phyloP scores from a whole-genome alignment of 2,888 invertebrate species.

The Thereva unica region DNA sequence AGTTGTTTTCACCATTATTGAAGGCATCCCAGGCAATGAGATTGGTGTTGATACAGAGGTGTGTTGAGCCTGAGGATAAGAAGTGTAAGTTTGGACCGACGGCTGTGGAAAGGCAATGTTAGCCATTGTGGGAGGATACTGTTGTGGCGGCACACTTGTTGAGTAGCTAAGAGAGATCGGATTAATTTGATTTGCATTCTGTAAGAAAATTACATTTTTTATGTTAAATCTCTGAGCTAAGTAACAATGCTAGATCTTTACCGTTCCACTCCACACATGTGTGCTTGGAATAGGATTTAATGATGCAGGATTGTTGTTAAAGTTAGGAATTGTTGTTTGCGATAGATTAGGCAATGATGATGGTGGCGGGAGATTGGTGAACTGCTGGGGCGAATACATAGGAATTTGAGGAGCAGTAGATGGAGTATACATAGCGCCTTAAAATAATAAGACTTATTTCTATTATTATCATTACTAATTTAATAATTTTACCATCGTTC shows the following conservation, averaged over 20 bases:
- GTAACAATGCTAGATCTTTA: neutral
- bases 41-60: conserved; percentile 69
- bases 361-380: conserved; percentile 57
- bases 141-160: conserved; percentile 29
- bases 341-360: conserved; percentile 58
- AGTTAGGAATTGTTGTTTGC: neutral
- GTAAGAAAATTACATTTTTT: neutral
- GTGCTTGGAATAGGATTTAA: conserved; percentile 4
- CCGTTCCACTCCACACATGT: conserved; percentile 16
- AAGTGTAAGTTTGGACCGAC: conserved; percentile 52
- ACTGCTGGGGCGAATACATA: conserved; percentile 56
- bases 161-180: conserved; percentile 38
- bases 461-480: too few species aligned
- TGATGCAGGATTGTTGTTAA: neutral
- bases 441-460: too few species aligned
- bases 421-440: too few species aligned
- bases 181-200: conserved; percentile 35
- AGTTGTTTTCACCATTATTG: conserved; percentile 76
- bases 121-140: conserved; percentile 56
- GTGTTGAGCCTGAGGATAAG: conserved; percentile 55
- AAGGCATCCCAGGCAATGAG: conserved; percentile 77
- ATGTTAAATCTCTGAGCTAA: neutral
- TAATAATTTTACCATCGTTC: too few species aligned
- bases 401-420: conserved; percentile 49
- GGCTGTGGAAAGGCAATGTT: conserved; percentile 45